Base-by-base conservation (phyloP, 2,888 invertebrate genomes). In the Spodoptera picta region DNA sequence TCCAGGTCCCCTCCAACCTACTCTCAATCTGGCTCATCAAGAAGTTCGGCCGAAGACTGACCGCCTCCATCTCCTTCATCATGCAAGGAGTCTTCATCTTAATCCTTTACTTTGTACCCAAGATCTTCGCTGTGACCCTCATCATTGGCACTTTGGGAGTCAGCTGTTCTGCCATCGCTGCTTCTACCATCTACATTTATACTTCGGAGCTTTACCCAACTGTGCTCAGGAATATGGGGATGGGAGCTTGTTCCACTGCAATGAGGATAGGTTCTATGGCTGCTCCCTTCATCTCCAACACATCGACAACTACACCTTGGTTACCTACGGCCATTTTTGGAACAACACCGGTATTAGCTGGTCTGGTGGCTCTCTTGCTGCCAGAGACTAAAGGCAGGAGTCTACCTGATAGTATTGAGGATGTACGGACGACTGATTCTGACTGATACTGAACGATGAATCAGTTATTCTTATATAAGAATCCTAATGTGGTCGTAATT, bases 181-280 rank as follows among this genome's bases (percentile, higher is more conserved):
- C 98, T 75, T 96, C 97, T 0, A 96, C 97, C 1, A 96, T 97
- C 10, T 98, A 98, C 86, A 96, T 98, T 9, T 98, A 97, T 88
- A 96, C 97, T 0, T 97, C 98, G 0, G 98, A 98, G 87, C 86
- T 98, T 6, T 98, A 97, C 84, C 98, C 98, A 0, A 98, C 98
- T 0, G 97, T 98, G 0, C 96, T 98, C 0, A 95, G 98, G 12
- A 98, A 98, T 81, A 96, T 97, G 84, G 98, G 97, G 0, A 96
- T 98, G 84, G 98, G 98, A 0, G 95, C 97, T 0, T 96, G 97
- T 55, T 98, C 98, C 0, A 97, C 97, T 94, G 96, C 96, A 47
- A 98, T 98, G 60, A 95, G 98, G 70, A 86, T 98, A 14, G 98
- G 98, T 0, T 98, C 98, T 0, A 97, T 98, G 95, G 73, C 96